Base-by-base conservation (phyloP, 2,797 vertebrate genomes). In the Mionectes olivaceus region DNA sequence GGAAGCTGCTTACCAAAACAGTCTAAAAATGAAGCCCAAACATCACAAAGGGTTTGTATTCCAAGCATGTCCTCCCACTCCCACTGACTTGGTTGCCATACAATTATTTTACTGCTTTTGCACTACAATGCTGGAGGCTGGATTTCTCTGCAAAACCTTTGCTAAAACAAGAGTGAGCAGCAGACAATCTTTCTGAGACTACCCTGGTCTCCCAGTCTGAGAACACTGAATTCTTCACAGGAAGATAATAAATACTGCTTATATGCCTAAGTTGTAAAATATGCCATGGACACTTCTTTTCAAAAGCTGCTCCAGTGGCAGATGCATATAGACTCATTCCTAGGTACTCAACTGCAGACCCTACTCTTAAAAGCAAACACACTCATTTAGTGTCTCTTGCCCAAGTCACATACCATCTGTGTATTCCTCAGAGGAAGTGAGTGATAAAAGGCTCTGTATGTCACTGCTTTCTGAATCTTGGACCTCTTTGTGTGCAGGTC, bases 351-450 rank as follows among this genome's bases (percentile, higher is more conserved):
- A 4, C 52, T 63, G 47, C 64, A 82, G 47, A 71, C 61, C 8
- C 32, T 73, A 4, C 46, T 82, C 41, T 56, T 55, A 50, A 1
- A 52, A 46, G 16, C 19, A 52, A 52, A 19, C 50, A 19, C 47
- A 69, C 55, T 81, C 32, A 22, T 64, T 79, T 25, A 78, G 53
- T 7, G 59, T 43, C 46, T 32, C 30, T n/a, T 27, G 37, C 37
- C 21, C 59, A 76, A 79, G 69, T 28, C 80, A 97, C 98, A 60
- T 98, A 99, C 99, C 99, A 53, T 99, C 99, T 97, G 99, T 98
- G 96, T 98, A 99, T 90, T 99, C 99, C 97, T 99, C 98, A 24
- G 98, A 98, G 71, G 99, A 99, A 77, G 99, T 98, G 73, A 99
- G 98, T 25, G 98, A 98, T 87, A 99, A 97, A 93, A 99, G 98